These are phyloP conservation scores for Labia minor DNA, from an alignment of 2,888 invertebrate species.

Conservation along the genomic window DNA sequence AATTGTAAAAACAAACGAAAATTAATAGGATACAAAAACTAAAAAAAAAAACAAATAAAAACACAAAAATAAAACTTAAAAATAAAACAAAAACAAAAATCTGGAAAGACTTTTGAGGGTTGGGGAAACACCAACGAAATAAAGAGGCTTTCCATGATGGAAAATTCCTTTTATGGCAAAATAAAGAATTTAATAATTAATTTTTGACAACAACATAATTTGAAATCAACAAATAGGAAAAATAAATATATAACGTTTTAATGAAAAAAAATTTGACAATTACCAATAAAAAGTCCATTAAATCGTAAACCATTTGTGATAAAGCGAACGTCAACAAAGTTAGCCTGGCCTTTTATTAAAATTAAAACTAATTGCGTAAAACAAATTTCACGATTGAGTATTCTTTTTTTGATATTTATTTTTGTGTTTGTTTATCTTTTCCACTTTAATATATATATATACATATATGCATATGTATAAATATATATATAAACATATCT, in stretches of 20 bases:
- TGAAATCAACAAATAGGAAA: constrained; percentile 3
- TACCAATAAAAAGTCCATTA: neutral
- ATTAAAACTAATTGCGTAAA: too few species aligned
- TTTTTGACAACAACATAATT: neutral
- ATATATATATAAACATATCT: neutral
- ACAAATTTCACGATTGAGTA: neutral
- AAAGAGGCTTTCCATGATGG: neutral
- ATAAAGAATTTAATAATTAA: neutral
- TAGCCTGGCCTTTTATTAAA: neutral
- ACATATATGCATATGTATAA: too few species aligned
- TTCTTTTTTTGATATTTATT: constrained; percentile 3
- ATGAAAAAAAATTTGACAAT: neutral
- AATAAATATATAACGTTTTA: constrained; percentile 1
- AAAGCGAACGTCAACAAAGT: neutral
- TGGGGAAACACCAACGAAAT: constrained; percentile 7
- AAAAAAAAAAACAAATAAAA: neutral
- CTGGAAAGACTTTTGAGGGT: constrained; percentile 1
- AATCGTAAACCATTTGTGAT: neutral
- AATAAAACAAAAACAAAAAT: constrained; percentile 13
- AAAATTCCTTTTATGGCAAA: constrained; percentile 3
- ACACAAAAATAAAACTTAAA: neutral
- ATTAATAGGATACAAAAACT: neutral
- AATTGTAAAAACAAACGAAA: neutral
- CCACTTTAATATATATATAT: neutral
- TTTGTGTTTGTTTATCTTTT: neutral